Evolutionary conservation across 2,797 vertebrate genomes (phyloP).

Genomic region (Mormyrops attenuatus): DNA sequence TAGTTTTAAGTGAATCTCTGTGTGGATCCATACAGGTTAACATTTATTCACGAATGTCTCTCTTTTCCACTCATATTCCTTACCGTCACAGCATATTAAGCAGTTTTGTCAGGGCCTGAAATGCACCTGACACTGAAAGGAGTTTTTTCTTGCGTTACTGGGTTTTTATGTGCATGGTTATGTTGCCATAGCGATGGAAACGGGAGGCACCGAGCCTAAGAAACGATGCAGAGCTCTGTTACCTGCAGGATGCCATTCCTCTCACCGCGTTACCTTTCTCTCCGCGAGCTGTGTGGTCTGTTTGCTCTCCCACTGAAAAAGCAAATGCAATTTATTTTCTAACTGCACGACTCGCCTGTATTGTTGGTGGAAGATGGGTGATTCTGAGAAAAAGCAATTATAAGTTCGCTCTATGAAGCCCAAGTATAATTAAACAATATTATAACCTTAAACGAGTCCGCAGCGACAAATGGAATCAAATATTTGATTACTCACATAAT

Average conservation of each 20-base stretch:
- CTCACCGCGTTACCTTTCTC: neutral
- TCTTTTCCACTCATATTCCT: neutral
- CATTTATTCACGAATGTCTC: neutral
- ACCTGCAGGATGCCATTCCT: neutral
- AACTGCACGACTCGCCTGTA: neutral
- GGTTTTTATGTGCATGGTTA: neutral
- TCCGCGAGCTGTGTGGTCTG: neutral
- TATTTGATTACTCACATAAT: neutral
- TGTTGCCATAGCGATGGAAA: constrained; percentile 15
- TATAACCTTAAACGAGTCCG: neutral
- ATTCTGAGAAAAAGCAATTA: constrained; percentile 4
- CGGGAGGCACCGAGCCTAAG: neutral
- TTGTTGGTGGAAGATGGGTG: neutral
- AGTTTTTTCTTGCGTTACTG: neutral
- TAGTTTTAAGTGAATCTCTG: neutral
- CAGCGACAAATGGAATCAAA: neutral
- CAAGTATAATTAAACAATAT: constrained; percentile 4
- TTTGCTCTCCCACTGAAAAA: neutral
- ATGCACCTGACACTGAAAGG: neutral
- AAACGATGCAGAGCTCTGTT: neutral
- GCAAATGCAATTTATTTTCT: neutral
- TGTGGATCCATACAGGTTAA: neutral
- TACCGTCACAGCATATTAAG: neutral
- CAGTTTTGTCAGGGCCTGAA: neutral
- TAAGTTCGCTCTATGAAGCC: neutral